Evolutionary conservation across 2,888 invertebrate genomes (phyloP).

Genomic region (Mythimna vitellina): DNA sequence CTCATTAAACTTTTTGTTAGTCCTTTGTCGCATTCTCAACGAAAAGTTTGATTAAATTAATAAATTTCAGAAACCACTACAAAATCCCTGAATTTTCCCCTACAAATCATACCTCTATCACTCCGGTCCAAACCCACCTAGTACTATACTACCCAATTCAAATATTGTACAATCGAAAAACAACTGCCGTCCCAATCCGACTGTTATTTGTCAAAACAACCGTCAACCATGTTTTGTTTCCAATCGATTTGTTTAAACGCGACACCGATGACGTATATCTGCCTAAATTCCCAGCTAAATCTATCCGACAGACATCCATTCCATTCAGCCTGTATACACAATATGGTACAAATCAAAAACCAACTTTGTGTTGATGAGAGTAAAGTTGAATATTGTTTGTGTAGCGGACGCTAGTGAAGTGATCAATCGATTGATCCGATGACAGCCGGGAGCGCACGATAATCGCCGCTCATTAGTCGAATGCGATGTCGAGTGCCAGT

Average conservation of each 20-base stretch:
- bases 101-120: constrained; percentile 32
- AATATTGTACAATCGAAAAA: constrained; percentile 59
- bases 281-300: constrained; percentile 82
- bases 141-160: constrained; percentile 32
- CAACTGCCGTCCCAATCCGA: constrained; percentile 51
- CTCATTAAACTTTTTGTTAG: not conserved
- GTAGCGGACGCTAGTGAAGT: constrained; percentile 48
- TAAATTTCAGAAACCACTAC: not conserved
- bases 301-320: constrained; percentile 80
- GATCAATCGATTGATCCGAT: constrained; percentile 82
- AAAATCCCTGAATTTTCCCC: not conserved
- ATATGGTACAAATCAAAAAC: constrained; percentile 37
- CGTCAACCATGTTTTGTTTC: constrained; percentile 72
- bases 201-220: constrained; percentile 69
- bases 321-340: constrained; percentile 67
- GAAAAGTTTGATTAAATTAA: not conserved
- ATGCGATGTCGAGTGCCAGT: constrained; percentile 66
- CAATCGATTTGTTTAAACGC: constrained; percentile 74
- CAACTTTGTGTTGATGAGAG: constrained; percentile 22
- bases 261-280: constrained; percentile 79
- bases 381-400: constrained; percentile 60
- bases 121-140: constrained; percentile 18
- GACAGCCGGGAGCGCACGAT: constrained; percentile 82
- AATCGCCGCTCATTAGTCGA: constrained; percentile 83
- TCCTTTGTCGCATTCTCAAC: not conserved